These are phyloP conservation scores for Pseudorhombus dupliciocellatus DNA, from an alignment of 2,113 vertebrate species.

Conservation along the genomic window DNA sequence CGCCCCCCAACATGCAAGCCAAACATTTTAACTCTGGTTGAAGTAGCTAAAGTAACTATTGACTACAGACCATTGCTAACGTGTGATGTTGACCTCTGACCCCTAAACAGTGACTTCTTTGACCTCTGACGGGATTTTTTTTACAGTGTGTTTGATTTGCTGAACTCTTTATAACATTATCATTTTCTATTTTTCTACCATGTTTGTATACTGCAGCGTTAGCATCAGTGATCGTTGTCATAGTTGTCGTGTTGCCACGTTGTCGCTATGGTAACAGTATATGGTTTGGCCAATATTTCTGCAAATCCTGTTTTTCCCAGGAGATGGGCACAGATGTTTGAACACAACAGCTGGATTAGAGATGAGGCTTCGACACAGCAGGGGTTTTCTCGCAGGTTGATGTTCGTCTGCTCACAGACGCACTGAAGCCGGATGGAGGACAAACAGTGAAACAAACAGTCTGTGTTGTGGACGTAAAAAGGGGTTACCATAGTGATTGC, in stretches of 20 bases:
- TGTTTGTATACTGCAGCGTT: constrained; percentile 34
- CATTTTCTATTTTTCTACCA: constrained; percentile 56
- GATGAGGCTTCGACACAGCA: neutral
- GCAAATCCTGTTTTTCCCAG: neutral
- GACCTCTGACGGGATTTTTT: neutral
- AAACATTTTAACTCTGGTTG: too few relatives aligned
- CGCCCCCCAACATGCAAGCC: neutral
- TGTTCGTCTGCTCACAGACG: constrained; percentile 21
- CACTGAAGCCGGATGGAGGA: neutral
- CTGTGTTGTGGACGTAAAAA: neutral
- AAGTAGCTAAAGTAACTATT: too few relatives aligned
- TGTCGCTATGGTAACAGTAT: constrained; percentile 5
- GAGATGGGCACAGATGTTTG: neutral
- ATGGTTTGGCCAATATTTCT: neutral
- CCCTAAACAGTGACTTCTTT: too few relatives aligned
- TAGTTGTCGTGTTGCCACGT: neutral
- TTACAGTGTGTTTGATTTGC: constrained; percentile 22
- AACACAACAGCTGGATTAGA: neutral
- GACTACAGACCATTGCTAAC: too few relatives aligned
- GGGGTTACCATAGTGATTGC: constrained; percentile 1
- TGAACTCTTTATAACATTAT: constrained; percentile 33
- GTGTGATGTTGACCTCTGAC: too few relatives aligned
- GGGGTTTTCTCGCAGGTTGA: neutral
- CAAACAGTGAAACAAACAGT: neutral
- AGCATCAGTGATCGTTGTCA: neutral